Percentiles rank a stretch among this genome's conserved stretches.
Evolutionary conservation across 2,113 vertebrate genomes (phyloP).

Genomic region (Pongo abelii): DNA sequence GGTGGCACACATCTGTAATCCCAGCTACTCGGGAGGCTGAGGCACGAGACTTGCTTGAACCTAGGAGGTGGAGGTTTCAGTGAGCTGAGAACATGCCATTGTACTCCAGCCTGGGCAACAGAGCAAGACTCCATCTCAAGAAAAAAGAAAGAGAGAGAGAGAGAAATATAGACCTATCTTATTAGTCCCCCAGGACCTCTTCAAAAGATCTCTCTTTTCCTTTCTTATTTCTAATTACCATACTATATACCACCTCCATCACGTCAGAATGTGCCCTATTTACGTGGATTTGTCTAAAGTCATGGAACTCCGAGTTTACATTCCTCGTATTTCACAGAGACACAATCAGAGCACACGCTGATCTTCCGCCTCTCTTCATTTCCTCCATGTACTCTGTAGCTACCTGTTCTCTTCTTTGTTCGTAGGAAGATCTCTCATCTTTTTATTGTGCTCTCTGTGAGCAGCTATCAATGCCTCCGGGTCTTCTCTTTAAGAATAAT

Average conservation of each 20-base stretch:
- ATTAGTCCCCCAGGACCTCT: background rate
- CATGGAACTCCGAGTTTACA: background rate
- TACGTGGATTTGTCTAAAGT: background rate
- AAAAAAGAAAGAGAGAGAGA: background rate
- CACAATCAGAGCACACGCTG: fast-evolving
- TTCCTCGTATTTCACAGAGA: background rate
- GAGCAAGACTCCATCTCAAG: background rate
- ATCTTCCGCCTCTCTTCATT: background rate
- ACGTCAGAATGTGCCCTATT: background rate
- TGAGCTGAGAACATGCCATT: too few relatives aligned
- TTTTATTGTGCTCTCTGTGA: background rate
- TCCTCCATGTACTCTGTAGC: background rate
- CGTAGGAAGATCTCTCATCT: fast-evolving
- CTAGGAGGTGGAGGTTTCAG: background rate
- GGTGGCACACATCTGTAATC: background rate
- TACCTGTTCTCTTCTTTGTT: too few relatives aligned
- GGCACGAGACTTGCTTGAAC: background rate
- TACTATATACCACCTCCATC: background rate
- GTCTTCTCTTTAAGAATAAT: background rate
- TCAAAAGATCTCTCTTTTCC: background rate
- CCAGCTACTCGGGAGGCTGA: background rate
- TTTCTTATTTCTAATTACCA: background rate
- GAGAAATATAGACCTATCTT: background rate
- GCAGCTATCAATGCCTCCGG: fast-evolving
- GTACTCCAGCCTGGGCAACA: background rate